phyloP scores from a whole-genome alignment of 2,797 vertebrate species.

The Tapera naevia region DNA sequence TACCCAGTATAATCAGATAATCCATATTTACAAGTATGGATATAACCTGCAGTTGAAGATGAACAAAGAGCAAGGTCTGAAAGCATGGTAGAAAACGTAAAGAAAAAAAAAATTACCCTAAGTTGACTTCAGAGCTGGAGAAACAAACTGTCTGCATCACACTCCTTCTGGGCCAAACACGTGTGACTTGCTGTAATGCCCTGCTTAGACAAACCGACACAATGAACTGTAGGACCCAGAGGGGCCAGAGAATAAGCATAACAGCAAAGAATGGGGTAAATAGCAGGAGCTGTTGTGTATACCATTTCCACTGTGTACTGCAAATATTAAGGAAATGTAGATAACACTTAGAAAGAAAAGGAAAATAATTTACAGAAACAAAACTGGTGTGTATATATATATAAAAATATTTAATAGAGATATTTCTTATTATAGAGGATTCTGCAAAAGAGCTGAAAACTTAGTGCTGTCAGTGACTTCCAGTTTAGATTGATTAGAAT shows the following conservation, averaged over 20 bases:
- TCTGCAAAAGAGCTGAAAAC: background rate
- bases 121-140: background rate
- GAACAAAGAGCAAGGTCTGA: background rate
- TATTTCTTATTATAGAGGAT: background rate
- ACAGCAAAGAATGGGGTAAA: background rate
- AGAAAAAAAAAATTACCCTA: background rate
- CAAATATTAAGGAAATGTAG: background rate
- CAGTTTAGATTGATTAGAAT: background rate
- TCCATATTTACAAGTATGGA: background rate
- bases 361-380: background rate
- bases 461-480: background rate
- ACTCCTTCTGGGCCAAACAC: background rate
- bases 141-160: background rate
- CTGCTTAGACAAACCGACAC: background rate
- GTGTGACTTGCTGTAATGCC: rapidly evolving
- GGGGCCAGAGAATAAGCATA: no score
- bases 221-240: background rate
- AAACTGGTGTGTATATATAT: background rate
- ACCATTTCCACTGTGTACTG: background rate
- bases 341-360: background rate
- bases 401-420: no score
- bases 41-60: background rate
- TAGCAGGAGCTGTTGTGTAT: background rate
- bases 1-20: background rate
- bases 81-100: background rate